Percentiles rank a stretch among this genome's conserved stretches.
Evolutionary conservation across 64 coral and sea anemone genomes (phyloP).

Genomic region (Acropora tenuis): DNA sequence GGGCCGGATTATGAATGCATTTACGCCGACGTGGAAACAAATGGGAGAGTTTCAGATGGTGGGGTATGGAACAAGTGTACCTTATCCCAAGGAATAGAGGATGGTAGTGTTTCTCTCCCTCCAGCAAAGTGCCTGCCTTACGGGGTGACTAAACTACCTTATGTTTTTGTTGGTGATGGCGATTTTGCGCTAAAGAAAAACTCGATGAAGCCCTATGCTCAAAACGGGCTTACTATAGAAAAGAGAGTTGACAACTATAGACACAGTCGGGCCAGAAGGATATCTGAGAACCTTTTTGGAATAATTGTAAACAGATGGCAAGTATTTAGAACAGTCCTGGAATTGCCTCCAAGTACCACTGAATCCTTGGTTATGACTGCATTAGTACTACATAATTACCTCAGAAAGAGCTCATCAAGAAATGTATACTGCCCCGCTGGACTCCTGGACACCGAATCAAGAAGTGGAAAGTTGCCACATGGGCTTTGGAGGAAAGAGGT

Average conservation of each 20-base stretch:
- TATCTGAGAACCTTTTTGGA: conserved; percentile 38
- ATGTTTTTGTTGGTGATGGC: conserved; percentile 47
- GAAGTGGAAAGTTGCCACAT: background rate
- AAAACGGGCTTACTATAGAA: conserved; percentile 19
- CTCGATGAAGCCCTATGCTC: conserved; percentile 26
- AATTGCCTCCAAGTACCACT: conserved; percentile 28
- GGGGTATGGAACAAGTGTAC: conserved; percentile 37
- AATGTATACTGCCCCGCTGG: conserved; percentile 11
- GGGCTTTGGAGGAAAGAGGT: conserved; percentile 33
- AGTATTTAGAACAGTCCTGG: conserved; percentile 28
- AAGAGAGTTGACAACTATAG: conserved; percentile 47
- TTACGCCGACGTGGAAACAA: background rate
- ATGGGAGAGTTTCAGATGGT: conserved; percentile 16
- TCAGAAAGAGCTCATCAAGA: conserved; percentile 45
- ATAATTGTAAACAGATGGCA: conserved; percentile 35
- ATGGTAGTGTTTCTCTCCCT: conserved; percentile 27
- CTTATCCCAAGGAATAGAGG: conserved; percentile 11
- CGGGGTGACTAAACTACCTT: conserved; percentile 16
- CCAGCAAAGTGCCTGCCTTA: conserved; percentile 24
- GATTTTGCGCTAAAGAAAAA: background rate
- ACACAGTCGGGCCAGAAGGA: conserved; percentile 26
- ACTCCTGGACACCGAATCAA: conserved; percentile 10
- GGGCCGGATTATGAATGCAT: background rate
- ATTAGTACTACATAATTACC: conserved; percentile 36
- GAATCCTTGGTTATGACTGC: conserved; percentile 31